These are phyloP conservation scores for Loriculus beryllinus DNA, from an alignment of 2,797 vertebrate genomes.

Conservation along the genomic window DNA sequence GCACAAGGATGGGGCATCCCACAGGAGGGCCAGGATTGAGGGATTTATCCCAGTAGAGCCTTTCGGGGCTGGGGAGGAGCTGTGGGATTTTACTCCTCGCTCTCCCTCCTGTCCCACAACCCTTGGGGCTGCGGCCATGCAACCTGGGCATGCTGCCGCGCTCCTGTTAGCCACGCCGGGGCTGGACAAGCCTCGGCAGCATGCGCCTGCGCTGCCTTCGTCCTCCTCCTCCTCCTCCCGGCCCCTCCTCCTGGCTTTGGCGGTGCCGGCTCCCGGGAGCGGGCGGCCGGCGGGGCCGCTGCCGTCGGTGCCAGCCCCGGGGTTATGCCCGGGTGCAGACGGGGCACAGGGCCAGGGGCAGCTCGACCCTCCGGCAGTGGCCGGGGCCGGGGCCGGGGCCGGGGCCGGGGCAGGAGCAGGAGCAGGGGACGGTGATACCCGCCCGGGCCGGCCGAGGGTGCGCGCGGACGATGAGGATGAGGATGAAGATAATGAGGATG, in stretches of 20 bases:
- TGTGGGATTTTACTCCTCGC: neutral
- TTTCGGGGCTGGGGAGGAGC: too few species aligned
- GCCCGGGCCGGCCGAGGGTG: neutral
- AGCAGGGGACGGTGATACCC: neutral
- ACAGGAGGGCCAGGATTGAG: neutral
- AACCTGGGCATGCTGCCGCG: neutral
- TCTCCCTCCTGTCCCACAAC: neutral
- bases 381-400: neutral
- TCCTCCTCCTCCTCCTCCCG: neutral
- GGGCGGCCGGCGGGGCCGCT: constrained; percentile 40
- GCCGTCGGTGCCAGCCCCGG: neutral
- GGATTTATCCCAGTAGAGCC: neutral
- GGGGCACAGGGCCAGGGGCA: neutral
- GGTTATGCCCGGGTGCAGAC: constrained; percentile 40
- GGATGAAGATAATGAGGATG: constrained; percentile 18
- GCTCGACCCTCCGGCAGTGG: neutral
- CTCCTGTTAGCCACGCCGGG: neutral
- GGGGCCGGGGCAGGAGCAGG: neutral
- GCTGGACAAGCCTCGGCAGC: neutral
- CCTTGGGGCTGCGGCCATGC: neutral
- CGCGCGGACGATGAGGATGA: neutral
- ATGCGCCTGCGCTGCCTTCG: constrained; percentile 43
- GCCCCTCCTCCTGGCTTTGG: constrained; percentile 44
- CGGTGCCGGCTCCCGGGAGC: constrained; percentile 26
- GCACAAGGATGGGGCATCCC: neutral